phyloP scores from a whole-genome alignment of 2,888 invertebrate species.

The Blastobasis adustella region DNA sequence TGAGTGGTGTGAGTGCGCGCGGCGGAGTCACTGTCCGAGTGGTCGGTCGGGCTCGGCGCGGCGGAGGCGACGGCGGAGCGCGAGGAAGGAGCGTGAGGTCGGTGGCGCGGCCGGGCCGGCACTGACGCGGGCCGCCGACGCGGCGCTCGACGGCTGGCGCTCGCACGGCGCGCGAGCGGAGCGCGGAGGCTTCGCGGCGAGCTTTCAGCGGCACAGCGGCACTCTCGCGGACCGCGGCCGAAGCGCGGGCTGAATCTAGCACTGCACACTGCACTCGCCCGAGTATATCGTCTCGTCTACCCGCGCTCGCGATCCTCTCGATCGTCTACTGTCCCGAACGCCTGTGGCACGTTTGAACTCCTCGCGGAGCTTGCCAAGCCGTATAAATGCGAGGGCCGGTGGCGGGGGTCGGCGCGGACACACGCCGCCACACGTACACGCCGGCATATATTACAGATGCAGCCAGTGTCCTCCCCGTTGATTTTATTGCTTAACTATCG shows the following conservation, averaged over 20 bases:
- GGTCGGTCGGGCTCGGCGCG: neutral
- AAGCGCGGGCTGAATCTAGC: slow-evolving; percentile 40
- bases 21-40: slow-evolving; percentile 52
- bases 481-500: slow-evolving; percentile 67
- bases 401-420: slow-evolving; percentile 66
- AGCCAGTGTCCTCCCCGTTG: slow-evolving; percentile 68
- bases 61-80: slow-evolving; percentile 15
- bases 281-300: slow-evolving; percentile 36
- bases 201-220: slow-evolving; percentile 69
- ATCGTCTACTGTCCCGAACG: slow-evolving; percentile 71
- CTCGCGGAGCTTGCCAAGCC: slow-evolving; percentile 65
- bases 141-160: slow-evolving; percentile 34
- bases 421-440: slow-evolving; percentile 67
- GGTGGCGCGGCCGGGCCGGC: slow-evolving; percentile 74
- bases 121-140: slow-evolving; percentile 61
- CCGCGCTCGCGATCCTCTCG: slow-evolving; percentile 68
- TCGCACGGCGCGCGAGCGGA: slow-evolving; percentile 36
- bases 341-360: slow-evolving; percentile 73
- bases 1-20: slow-evolving; percentile 34
- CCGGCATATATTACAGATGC: slow-evolving; percentile 70
- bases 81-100: slow-evolving; percentile 56
- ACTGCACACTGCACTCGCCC: slow-evolving; percentile 74
- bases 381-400: slow-evolving; percentile 73
- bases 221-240: neutral
- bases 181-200: slow-evolving; percentile 67